Conservation (phyloP, 2,113 vertebrate species). For the Poecilia latipinna region DNA sequence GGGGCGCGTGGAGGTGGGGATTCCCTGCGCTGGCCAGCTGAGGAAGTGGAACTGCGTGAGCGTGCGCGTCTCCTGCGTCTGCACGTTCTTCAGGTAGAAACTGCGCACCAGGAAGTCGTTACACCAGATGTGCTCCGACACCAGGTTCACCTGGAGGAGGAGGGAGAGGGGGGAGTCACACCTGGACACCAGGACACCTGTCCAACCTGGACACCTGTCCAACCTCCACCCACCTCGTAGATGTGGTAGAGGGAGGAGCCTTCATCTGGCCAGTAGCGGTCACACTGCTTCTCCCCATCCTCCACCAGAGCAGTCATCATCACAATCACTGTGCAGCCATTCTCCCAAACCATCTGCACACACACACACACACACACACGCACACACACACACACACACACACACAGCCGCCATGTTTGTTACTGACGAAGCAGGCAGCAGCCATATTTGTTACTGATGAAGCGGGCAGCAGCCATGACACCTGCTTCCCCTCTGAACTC, state of each 20-base stretch:
- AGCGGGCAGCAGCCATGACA: not conserved
- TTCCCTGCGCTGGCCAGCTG: constrained; percentile 96
- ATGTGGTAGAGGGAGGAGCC: constrained; percentile 98
- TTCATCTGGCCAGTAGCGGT: constrained; percentile 98
- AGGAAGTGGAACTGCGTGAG: constrained; percentile 99
- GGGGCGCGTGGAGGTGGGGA: constrained; percentile 91
- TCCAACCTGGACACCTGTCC: not conserved
- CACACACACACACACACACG: not conserved
- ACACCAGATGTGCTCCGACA: constrained; percentile 99
- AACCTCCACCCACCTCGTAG: constrained; percentile 85
- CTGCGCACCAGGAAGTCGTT: constrained; percentile 98
- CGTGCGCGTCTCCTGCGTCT: constrained; percentile 95
- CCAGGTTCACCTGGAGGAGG: constrained; percentile 89
- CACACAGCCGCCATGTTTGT: no score
- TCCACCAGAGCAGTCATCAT: constrained; percentile 96
- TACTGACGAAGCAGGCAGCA: no score
- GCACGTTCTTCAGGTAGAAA: constrained; percentile 98
- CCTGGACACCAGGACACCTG: not conserved
- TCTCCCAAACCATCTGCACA: constrained; percentile 97
- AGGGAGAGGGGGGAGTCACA: not conserved
- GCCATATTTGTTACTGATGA: no score
- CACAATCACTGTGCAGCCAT: constrained; percentile 95
- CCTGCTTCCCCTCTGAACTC: constrained; percentile 1
- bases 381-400: no score
- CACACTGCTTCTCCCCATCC: constrained; percentile 95